Percentiles rank a stretch among this genome's conserved stretches.
These are phyloP conservation scores for Anagyrus pseudococci DNA, from an alignment of 2,888 invertebrate genomes.

Conservation along the genomic window DNA sequence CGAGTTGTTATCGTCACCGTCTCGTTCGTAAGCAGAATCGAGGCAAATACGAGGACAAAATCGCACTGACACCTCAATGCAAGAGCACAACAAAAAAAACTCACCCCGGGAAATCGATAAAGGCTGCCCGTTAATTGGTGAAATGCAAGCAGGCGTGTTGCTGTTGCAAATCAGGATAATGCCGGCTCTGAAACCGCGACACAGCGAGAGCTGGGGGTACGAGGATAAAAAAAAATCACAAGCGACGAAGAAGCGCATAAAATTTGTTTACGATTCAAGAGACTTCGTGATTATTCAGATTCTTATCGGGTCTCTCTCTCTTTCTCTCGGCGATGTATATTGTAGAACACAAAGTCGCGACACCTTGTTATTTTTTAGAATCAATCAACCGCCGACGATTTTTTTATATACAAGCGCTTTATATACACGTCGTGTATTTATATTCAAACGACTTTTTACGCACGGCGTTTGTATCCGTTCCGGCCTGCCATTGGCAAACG, in stretches of 20 bases:
- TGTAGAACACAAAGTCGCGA: too few species aligned
- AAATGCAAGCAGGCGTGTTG: neutral
- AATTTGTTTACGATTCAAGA: conserved; percentile 52
- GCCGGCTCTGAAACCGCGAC: neutral
- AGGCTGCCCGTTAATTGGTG: neutral
- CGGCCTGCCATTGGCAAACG: too few species aligned
- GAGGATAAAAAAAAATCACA: conserved; percentile 34
- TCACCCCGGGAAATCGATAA: neutral
- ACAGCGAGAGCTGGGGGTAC: neutral
- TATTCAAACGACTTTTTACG: too few species aligned
- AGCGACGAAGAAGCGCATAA: neutral
- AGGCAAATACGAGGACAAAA: too few species aligned
- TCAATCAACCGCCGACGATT: conserved; percentile 15
- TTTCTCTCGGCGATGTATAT: too few species aligned
- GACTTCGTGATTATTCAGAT: conserved; percentile 54
- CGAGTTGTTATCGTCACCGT: too few species aligned
- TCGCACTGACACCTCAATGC: too few species aligned
- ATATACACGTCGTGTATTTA: too few species aligned
- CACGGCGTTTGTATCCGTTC: too few species aligned
- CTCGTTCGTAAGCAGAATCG: too few species aligned
- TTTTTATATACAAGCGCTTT: too few species aligned
- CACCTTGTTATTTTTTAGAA: conserved; percentile 33
- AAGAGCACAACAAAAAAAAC: too few species aligned
- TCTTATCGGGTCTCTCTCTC: conserved; percentile 15
- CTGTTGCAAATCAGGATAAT: neutral